phyloP scores from a whole-genome alignment of 2,113 vertebrate species.

The Nannospalax galili region DNA sequence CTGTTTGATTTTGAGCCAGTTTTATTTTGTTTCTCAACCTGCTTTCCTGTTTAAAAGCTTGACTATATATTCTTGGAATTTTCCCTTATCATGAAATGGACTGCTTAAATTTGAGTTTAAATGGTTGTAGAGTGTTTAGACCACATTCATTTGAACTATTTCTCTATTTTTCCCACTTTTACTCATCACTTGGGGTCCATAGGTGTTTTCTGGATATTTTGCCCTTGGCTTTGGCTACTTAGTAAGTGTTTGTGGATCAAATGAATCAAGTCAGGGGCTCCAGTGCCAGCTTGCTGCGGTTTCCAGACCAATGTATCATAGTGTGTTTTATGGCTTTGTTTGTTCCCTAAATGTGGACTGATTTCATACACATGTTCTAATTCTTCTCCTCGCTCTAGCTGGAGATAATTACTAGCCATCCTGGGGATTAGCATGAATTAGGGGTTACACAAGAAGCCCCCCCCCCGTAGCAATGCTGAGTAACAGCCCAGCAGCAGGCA shows the following conservation, averaged over 20 bases:
- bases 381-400: not conserved
- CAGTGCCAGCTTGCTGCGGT: not conserved
- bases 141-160: not conserved
- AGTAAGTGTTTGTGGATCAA: not conserved
- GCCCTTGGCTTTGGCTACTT: not conserved
- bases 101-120: constrained; percentile 30
- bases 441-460: not conserved
- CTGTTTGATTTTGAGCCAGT: constrained; percentile 50
- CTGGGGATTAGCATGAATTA: not conserved
- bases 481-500: not conserved
- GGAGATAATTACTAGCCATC: constrained; percentile 2
- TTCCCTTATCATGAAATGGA: not conserved
- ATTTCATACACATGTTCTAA: not conserved
- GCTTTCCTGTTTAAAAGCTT: constrained; percentile 39
- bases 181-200: not conserved
- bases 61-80: constrained; percentile 43
- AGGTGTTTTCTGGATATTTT: not conserved
- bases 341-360: not conserved
- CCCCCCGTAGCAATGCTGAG: not conserved
- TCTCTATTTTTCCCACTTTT: not conserved
- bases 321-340: not conserved
- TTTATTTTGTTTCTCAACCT: constrained; percentile 7
- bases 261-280: not conserved
- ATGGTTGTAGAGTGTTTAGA: not conserved
- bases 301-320: not conserved